A percentile compares a stretch with the other conserved stretches of the same genome.
Evolutionary conservation across 1,140 invertebrate genomes (phyloP).

Genomic region (Papilio polyxenes): DNA sequence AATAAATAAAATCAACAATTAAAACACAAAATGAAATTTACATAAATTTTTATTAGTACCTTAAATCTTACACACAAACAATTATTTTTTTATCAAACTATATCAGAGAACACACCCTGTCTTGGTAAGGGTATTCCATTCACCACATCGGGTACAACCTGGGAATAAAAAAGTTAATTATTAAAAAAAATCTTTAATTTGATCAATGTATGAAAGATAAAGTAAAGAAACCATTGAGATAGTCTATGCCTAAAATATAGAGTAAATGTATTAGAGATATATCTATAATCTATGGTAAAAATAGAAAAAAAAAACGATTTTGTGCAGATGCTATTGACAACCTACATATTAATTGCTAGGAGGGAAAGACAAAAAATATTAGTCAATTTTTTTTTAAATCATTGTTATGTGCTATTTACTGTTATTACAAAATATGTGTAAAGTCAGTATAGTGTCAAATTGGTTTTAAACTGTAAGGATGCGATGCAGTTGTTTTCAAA

Average conservation of each 20-base stretch:
- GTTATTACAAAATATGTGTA: too few species aligned
- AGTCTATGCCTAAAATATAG: not conserved
- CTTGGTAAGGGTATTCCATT: constrained; percentile 64
- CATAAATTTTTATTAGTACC: not conserved
- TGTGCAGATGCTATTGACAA: too few species aligned
- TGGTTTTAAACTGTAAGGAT: too few species aligned
- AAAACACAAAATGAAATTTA: not conserved
- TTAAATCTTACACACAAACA: not conserved
- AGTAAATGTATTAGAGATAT: too few species aligned
- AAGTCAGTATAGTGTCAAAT: too few species aligned
- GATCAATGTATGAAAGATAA: not conserved
- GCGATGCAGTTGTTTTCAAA: too few species aligned
- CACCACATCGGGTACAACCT: constrained; percentile 68
- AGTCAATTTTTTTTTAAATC: too few species aligned
- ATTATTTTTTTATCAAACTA: constrained; percentile 43
- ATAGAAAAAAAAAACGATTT: too few species aligned
- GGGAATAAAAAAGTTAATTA: constrained; percentile 43
- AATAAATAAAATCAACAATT: not conserved
- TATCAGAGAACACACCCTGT: constrained; percentile 60
- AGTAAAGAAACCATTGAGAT: not conserved
- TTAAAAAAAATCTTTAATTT: not conserved
- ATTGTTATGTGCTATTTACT: too few species aligned
- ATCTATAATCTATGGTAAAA: too few species aligned
- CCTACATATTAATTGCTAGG: too few species aligned
- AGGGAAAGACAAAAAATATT: too few species aligned